Base-by-base conservation (phyloP, 2,113 vertebrate species). In the Ranitomeya imitator region DNA sequence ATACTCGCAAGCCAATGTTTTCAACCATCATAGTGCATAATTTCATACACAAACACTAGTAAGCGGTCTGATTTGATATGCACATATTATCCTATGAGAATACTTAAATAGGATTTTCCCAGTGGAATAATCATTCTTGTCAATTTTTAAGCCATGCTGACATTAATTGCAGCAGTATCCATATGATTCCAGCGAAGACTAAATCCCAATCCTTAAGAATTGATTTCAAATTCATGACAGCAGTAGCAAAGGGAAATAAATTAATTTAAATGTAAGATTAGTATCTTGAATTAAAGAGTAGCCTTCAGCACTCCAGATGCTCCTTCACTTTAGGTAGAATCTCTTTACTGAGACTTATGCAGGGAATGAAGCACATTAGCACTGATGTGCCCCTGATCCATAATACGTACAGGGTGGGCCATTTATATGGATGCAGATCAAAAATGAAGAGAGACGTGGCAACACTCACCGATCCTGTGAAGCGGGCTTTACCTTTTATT, bases 221-320 rank as follows among this genome's bases (percentile, higher is more conserved):
- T 51, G 60, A 76, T 60, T 45, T 76, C 54, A 60, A 61, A 85
- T 60, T 60, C n/a, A 37, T 59, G 83, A 73, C 84, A 37, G 10
- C 83, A 37, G 23, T 23, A 54, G 23, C 1, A 1, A 60, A 61
- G 65, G 63, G 52, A 71, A 71, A 71, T 71, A 61, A 71, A 51
- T 54, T 55, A 52, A 84, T 84, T 37, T 69, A 7, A 51, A 21
- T 16, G 3, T 77, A 77, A 21, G 26, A 77, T 19, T 14, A 78
- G 76, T 82, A 82, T 60, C 26, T 82, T 63, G 63, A 82, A 82
- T 82, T 82, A 26, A 63, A 37, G 79, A 60, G 59, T 63, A 82
- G 79, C 79, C 79, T 82, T 82, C 79, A 82, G 79, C 57, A 45
- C 1, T 82, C 57, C 57, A 82, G 79, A 45, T 82, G 59, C 26